Evolutionary conservation across 2,888 invertebrate species (phyloP), one percentile per base, ranked within the genome.

Genomic region (Halocaridina rubra): DNA sequence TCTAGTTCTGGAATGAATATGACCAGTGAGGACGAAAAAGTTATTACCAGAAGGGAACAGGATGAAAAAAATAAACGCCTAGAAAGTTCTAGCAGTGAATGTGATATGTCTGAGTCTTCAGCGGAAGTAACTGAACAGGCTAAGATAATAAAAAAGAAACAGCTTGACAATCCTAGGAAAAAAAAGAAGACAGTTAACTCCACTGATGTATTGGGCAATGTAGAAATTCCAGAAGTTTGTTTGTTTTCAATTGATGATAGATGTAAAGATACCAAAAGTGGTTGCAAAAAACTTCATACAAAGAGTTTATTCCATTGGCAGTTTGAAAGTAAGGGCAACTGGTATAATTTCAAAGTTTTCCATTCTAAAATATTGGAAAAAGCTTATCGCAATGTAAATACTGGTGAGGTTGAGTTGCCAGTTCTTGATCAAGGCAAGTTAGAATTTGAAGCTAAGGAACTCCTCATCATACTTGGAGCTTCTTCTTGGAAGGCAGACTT

Each of bases 301-400:
- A 82, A 82, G 64, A 61, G 72, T 19, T 16, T 72, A 0, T 82
- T 77, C 27, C 82, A 82, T 10, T 82, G 82, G 82, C 82, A 82
- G 30, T 27, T 72, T 72, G 46, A 82, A 59, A 78, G 72, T n/a
- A 39, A 78, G 16, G 32, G 61, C 3, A 71, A 78, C 16, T 82
- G 82, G 82, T 82, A 78, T 19, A 82, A 82, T 27, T 59, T 82
- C 16, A 61, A 78, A 53, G 46, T 82, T 27, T 82, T 61, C 59
- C 82, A 82, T 22, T 82, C 82, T 0, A 82, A 82, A 46, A 22
- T n/a, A 0, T 29, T 82, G n/a, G 82, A 82, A 61, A 82, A 13
- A 24, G 72, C 78, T 39, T 82, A 72, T 71, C 27, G 82, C n/a
- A 78, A 82, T 61, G 78, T 78, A 0, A 4, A 59, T 13, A 59